Percentiles rank a stretch among this genome's conserved stretches.
These are phyloP conservation scores for Nomada goodeniana DNA, from an alignment of 2,888 invertebrate species.

Conservation along the genomic window DNA sequence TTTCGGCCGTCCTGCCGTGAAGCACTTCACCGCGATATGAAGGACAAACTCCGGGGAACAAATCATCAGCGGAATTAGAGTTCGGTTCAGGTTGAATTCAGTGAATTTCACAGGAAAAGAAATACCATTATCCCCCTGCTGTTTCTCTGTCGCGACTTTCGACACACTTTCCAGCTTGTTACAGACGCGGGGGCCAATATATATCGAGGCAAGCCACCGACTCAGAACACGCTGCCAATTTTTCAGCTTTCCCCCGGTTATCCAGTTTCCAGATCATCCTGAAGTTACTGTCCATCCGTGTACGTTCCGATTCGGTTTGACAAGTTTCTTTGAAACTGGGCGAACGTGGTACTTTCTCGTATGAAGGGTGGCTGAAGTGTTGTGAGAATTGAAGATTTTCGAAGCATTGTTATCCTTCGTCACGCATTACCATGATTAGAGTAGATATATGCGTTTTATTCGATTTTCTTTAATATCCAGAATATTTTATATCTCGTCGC, in stretches of 20 bases:
- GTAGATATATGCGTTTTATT: background rate
- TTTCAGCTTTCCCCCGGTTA: conserved; percentile 41
- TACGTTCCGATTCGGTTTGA: conserved; percentile 39
- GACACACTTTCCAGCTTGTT: conserved; percentile 44
- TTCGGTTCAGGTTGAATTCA: background rate
- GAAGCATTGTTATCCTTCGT: background rate
- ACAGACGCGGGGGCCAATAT: conserved; percentile 12
- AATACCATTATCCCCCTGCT: conserved; percentile 17
- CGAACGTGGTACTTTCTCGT: background rate
- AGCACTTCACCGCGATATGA: conserved; percentile 3
- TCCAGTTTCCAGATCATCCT: conserved; percentile 16
- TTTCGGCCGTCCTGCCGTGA: background rate
- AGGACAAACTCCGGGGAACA: conserved; percentile 4
- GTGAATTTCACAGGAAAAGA: conserved; percentile 22
- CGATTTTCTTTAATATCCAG: background rate
- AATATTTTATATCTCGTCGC: background rate
- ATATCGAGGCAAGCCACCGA: conserved; percentile 16
- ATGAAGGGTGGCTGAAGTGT: background rate
- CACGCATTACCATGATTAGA: background rate
- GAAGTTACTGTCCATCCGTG: conserved; percentile 19
- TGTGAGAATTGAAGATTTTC: conserved; percentile 6
- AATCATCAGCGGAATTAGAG: conserved; percentile 29
- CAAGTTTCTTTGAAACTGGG: conserved; percentile 12
- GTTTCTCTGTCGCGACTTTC: conserved; percentile 22
- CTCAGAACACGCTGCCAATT: conserved; percentile 41